Evolutionary conservation across 2,888 invertebrate species (phyloP).

Genomic region (Idaea biselata): DNA sequence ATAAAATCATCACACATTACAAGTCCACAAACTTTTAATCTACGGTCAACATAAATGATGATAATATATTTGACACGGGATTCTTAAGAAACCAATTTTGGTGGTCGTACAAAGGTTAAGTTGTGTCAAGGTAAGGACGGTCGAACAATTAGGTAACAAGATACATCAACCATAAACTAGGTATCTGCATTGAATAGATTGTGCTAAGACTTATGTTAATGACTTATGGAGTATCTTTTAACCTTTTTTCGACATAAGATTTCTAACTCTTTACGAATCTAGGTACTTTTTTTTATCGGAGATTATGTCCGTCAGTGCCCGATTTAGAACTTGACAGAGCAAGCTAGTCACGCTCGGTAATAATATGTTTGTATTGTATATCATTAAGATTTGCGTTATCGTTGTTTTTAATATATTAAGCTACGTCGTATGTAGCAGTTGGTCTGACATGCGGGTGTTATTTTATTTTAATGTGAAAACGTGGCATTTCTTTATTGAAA

Average conservation of each 20-base stretch:
- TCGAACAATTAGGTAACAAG: conserved; percentile 17
- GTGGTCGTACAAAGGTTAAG: conserved; percentile 20
- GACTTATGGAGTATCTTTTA: neutral
- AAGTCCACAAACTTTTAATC: neutral
- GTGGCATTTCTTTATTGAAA: conserved; percentile 15
- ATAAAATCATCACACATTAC: neutral
- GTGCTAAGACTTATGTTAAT: neutral
- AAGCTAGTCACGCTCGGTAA: conserved; percentile 25
- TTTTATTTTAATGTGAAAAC: conserved; percentile 20
- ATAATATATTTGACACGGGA: conserved; percentile 15
- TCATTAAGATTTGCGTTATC: conserved; percentile 17
- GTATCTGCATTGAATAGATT: neutral
- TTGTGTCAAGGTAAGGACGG: conserved; percentile 20
- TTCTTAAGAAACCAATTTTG: conserved; percentile 17
- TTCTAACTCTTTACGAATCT: neutral
- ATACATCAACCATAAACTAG: neutral
- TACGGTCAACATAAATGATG: conserved; percentile 5
- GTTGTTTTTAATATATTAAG: conserved; percentile 11
- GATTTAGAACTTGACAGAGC: conserved; percentile 27
- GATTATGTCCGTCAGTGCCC: conserved; percentile 24
- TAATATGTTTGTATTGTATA: conserved; percentile 22
- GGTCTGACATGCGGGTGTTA: conserved; percentile 3
- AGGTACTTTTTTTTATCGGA: conserved; percentile 20
- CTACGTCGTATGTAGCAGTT: conserved; percentile 6
- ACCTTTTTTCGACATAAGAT: neutral